Percentiles rank a stretch among this genome's conserved stretches.
These are phyloP conservation scores for Mantis religiosa DNA, from an alignment of 2,888 invertebrate species.

Conservation along the genomic window DNA sequence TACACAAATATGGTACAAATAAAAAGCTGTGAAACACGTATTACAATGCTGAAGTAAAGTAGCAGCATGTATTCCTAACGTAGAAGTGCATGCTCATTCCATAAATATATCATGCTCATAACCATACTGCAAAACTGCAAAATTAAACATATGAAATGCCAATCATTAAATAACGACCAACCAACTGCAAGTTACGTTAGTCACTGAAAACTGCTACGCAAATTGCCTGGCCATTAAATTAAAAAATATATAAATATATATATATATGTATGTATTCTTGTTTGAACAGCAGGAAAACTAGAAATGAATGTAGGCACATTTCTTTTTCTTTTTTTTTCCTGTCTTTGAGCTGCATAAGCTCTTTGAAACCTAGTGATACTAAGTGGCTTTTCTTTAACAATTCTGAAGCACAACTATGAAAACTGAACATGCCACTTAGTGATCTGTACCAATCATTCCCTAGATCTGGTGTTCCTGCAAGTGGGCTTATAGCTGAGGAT, in stretches of 20 bases:
- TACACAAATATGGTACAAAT: neutral
- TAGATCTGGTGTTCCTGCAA: slow-evolving; percentile 19
- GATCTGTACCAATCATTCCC: neutral
- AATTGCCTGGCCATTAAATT: slow-evolving; percentile 22
- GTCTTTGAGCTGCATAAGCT: neutral
- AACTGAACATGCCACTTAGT: no score
- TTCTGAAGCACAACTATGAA: neutral
- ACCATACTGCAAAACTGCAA: slow-evolving; percentile 14
- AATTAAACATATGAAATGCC: slow-evolving; percentile 16
- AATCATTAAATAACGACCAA: slow-evolving; percentile 21
- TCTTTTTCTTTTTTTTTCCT: neutral
- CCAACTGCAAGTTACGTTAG: slow-evolving; percentile 25
- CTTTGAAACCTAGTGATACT: neutral
- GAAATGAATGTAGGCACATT: neutral
- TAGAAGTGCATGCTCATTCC: neutral
- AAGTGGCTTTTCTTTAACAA: neutral
- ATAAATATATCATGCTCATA: slow-evolving; percentile 13
- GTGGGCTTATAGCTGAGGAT: slow-evolving; percentile 22
- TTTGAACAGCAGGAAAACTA: slow-evolving; percentile 6
- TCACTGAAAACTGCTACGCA: slow-evolving; percentile 24
- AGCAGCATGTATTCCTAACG: neutral
- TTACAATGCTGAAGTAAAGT: neutral
- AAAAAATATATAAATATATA: neutral
- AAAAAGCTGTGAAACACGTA: neutral
- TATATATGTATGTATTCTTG: neutral